A percentile compares a stretch with the other conserved stretches of the same genome.
Conservation (phyloP, 2,113 vertebrate species). For the Oxygymnocypris stewartii region DNA sequence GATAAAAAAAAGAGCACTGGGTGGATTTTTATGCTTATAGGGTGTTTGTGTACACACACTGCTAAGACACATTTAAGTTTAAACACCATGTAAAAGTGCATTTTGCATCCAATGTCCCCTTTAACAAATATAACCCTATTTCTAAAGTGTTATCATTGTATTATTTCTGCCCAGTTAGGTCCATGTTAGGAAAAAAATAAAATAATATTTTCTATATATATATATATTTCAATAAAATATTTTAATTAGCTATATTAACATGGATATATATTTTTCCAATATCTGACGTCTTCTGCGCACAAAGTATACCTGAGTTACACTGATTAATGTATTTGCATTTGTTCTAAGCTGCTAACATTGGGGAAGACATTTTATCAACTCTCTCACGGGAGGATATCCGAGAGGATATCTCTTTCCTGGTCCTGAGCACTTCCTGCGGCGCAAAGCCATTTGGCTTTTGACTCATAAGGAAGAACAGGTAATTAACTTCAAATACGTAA, state of each 20-base stretch:
- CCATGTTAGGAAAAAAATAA: not conserved
- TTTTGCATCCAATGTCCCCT: too few species aligned
- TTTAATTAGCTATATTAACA: not conserved
- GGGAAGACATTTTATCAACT: constrained; percentile 37
- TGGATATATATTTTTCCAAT: not conserved
- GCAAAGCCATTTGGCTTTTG: constrained; percentile 43
- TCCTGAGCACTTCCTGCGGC: constrained; percentile 49
- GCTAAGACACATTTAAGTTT: too few species aligned
- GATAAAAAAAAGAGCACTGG: too few species aligned
- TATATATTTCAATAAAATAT: not conserved
- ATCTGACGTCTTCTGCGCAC: not conserved
- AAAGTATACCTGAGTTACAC: not conserved
- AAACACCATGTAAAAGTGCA: too few species aligned
- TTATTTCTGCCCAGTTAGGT: not conserved
- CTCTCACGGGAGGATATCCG: constrained; percentile 54
- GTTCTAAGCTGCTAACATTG: constrained; percentile 48
- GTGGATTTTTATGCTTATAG: too few species aligned
- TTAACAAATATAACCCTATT: too few species aligned
- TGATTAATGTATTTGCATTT: not conserved
- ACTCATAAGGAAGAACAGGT: constrained; percentile 51
- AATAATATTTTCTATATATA: too few species aligned
- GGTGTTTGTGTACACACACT: too few species aligned
- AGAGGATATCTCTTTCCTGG: constrained; percentile 50
- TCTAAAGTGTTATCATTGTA: not conserved
- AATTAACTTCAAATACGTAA: not conserved